These are phyloP conservation scores for Hermodice carunculata DNA, from an alignment of 2,888 invertebrate genomes.

Conservation along the genomic window DNA sequence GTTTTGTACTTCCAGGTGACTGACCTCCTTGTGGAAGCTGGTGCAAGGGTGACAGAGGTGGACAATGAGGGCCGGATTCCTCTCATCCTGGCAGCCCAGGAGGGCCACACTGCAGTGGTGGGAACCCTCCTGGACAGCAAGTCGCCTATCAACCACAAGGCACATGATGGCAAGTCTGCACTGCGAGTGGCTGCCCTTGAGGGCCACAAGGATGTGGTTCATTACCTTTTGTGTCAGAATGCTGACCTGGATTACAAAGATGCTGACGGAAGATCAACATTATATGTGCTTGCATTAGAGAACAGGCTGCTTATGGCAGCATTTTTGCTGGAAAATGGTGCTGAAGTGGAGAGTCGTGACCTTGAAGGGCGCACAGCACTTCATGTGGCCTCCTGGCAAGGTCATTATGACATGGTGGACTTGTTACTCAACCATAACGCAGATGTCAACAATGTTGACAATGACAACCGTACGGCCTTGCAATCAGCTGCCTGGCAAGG, in stretches of 20 bases:
- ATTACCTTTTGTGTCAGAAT: constrained; percentile 75
- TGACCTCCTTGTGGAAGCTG: constrained; percentile 65
- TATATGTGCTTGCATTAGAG: constrained; percentile 85
- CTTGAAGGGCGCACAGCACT: constrained; percentile 87
- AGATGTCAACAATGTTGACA: constrained; percentile 78
- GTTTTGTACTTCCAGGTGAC: constrained; percentile 73
- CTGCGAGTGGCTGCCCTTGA: constrained; percentile 81
- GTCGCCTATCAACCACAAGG: constrained; percentile 75
- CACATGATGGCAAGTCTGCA: constrained; percentile 77
- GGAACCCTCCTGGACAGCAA: constrained; percentile 43
- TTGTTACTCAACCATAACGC: constrained; percentile 87
- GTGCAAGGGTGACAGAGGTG: constrained; percentile 69
- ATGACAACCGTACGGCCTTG: constrained; percentile 81
- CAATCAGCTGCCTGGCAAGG: constrained; percentile 98
- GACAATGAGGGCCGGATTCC: constrained; percentile 71
- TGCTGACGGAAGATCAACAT: constrained; percentile 90
- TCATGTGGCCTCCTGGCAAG: constrained; percentile 87
- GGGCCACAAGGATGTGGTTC: constrained; percentile 76
- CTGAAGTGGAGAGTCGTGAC: constrained; percentile 89
- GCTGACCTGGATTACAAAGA: constrained; percentile 91
- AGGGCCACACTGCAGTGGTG: constrained; percentile 56
- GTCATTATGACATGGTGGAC: constrained; percentile 93
- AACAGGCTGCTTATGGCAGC: constrained; percentile 47
- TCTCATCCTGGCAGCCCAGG: constrained; percentile 83
- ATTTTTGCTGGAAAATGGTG: constrained; percentile 74